These are phyloP conservation scores for Silurus aristotelis DNA, from an alignment of 2,797 vertebrate species.

Conservation along the genomic window DNA sequence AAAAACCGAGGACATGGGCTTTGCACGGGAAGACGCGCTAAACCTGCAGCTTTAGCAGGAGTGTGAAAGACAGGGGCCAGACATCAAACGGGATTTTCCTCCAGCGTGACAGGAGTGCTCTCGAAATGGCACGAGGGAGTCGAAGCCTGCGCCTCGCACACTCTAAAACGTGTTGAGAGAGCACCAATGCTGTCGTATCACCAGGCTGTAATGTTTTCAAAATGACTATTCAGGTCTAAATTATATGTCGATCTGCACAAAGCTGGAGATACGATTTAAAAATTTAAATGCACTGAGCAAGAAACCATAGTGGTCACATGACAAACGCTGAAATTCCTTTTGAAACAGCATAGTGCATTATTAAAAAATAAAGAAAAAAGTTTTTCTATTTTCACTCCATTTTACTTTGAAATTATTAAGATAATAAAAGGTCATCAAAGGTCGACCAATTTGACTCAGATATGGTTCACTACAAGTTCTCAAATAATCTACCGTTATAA, in stretches of 20 bases:
- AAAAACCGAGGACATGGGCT: conserved; percentile 81
- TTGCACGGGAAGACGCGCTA: conserved; percentile 82
- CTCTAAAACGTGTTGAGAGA: conserved; percentile 18
- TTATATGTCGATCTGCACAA: background rate
- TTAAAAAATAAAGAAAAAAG: background rate
- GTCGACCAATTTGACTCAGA: too few species aligned
- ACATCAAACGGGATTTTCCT: conserved; percentile 83
- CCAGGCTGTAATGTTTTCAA: background rate
- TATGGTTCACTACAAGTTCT: too few species aligned
- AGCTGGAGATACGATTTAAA: background rate
- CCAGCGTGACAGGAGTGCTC: conserved; percentile 80
- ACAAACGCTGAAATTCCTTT: too few species aligned
- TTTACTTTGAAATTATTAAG: background rate
- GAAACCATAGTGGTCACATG: background rate
- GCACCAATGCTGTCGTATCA: background rate
- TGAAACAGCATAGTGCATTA: background rate
- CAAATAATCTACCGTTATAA: too few species aligned
- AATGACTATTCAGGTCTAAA: background rate
- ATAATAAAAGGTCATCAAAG: background rate
- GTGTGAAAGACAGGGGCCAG: conserved; percentile 83
- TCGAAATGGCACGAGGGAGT: conserved; percentile 74
- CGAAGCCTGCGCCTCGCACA: conserved; percentile 65
- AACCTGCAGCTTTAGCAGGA: conserved; percentile 81
- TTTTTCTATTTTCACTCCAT: background rate
- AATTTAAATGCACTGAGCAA: background rate